Percentiles rank a stretch among this genome's conserved stretches.
Evolutionary conservation across 2,888 invertebrate genomes (phyloP).

Genomic region (Cephus nigrinus): DNA sequence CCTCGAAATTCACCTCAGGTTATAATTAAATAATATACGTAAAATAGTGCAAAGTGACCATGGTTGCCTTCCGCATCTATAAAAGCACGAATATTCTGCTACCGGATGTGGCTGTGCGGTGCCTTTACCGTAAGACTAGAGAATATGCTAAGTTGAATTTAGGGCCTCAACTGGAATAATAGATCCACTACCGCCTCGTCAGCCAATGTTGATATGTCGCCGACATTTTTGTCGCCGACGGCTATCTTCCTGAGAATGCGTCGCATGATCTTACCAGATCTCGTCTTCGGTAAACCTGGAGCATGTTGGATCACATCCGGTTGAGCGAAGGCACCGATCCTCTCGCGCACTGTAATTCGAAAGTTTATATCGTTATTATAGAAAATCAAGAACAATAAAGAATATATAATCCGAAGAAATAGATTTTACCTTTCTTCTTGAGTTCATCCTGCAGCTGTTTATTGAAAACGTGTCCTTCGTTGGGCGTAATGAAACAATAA

Average conservation of each 20-base stretch:
- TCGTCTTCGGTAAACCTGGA: conserved; percentile 93
- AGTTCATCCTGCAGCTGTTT: conserved; percentile 78
- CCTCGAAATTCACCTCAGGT: not conserved
- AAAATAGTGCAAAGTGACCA: not conserved
- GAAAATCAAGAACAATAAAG: not conserved
- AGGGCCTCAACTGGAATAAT: conserved; percentile 79
- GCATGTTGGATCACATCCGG: conserved; percentile 96
- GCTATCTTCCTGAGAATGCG: conserved; percentile 95
- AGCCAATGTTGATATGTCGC: conserved; percentile 94
- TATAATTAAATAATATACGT: not conserved
- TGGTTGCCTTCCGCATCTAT: not conserved
- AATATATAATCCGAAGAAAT: not conserved
- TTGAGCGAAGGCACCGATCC: conserved; percentile 95
- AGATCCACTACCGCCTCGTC: conserved; percentile 89
- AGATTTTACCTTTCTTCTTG: conserved; percentile 71
- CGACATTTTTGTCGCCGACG: conserved; percentile 86
- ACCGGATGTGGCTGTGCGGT: not conserved
- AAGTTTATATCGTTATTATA: not conserved
- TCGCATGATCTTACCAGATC: conserved; percentile 98
- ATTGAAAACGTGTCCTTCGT: conserved; percentile 78
- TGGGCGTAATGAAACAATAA: conserved; percentile 96
- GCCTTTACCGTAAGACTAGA: not conserved
- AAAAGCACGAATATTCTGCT: not conserved
- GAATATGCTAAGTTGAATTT: conserved; percentile 33
- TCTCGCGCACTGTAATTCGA: conserved; percentile 77